Evolutionary conservation across 2,113 vertebrate genomes (phyloP).

Genomic region (Meles meles): DNA sequence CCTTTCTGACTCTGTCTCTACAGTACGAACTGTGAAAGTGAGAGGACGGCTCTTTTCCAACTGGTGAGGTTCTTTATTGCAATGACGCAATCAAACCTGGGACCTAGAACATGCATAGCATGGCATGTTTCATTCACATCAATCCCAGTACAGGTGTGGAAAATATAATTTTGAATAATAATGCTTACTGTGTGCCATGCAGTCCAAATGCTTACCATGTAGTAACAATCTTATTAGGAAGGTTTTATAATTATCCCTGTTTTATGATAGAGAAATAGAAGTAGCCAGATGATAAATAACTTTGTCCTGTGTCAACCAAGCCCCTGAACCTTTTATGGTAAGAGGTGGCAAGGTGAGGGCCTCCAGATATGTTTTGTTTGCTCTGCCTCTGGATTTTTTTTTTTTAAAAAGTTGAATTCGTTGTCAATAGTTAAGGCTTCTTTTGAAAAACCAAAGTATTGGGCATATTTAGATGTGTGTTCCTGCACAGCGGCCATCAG

Average conservation of each 20-base stretch:
- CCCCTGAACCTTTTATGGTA: not conserved
- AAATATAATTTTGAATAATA: not conserved
- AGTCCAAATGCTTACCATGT: not conserved
- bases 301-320: not conserved
- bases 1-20: not conserved
- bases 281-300: not conserved
- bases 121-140: not conserved
- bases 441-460: not conserved
- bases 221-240: not conserved
- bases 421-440: not conserved
- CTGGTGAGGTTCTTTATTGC: not conserved
- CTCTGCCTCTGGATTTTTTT: not conserved
- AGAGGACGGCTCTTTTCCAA: not conserved
- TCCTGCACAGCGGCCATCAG: not conserved
- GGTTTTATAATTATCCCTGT: not conserved
- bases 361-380: not conserved
- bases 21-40: not conserved
- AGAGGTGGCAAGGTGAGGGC: not conserved
- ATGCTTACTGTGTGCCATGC: not conserved
- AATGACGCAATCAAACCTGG: not conserved
- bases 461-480: not conserved
- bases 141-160: not conserved
- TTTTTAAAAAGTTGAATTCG: not conserved
- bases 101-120: not conserved
- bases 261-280: not conserved